Evolutionary conservation across 2,113 vertebrate genomes (phyloP).

Genomic region (Charina bottae): DNA sequence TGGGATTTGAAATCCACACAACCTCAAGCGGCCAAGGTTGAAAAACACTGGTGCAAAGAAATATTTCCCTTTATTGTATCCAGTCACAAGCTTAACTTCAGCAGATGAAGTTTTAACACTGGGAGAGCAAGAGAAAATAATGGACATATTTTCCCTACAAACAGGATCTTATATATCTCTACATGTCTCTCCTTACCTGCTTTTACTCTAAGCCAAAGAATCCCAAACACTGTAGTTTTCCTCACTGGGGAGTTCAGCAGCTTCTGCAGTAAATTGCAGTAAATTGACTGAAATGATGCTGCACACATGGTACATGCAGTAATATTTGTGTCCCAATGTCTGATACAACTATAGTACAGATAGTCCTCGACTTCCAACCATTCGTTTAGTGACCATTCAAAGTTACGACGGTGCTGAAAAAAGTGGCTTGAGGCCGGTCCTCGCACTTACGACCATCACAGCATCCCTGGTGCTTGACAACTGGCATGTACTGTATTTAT

Average conservation of each 20-base stretch:
- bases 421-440: no score
- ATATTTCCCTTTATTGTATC: no score
- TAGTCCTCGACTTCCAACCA: no score
- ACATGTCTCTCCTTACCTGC: background rate
- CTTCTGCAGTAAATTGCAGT: background rate
- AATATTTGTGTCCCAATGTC: background rate
- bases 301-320: background rate
- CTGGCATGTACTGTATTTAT: no score
- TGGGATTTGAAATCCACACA: no score
- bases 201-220: background rate
- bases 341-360: background rate
- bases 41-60: no score
- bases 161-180: background rate
- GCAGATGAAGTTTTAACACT: background rate
- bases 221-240: background rate
- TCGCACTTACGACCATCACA: no score
- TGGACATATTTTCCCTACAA: background rate
- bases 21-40: no score
- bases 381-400: no score
- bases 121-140: background rate
- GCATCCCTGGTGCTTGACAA: no score
- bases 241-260: background rate
- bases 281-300: background rate
- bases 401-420: no score
- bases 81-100: background rate